phyloP scores from a whole-genome alignment of 2,797 vertebrate genomes.

The Mus caroli region DNA sequence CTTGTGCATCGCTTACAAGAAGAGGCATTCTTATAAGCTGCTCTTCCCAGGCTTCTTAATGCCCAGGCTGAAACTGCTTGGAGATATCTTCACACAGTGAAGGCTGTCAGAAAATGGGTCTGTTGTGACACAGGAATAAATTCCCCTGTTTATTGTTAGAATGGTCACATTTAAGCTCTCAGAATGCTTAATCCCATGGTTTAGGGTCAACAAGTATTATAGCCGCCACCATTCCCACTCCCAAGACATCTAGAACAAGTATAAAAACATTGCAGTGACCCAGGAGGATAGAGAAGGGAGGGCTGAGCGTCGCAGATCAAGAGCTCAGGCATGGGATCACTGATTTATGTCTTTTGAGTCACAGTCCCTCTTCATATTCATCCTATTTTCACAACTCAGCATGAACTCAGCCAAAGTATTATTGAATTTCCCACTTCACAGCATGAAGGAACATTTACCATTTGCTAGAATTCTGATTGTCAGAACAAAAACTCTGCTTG shows the following conservation, averaged over 20 bases:
- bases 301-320: slow-evolving; percentile 23
- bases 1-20: background rate
- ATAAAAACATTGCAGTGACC: slow-evolving; percentile 19
- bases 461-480: slow-evolving; percentile 80
- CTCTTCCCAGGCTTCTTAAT: background rate
- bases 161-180: slow-evolving; percentile 15
- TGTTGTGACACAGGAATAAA: background rate
- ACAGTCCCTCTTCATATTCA: slow-evolving; percentile 72
- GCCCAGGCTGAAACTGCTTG: background rate
- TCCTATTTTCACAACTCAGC: slow-evolving; percentile 82
- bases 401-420: slow-evolving; percentile 78
- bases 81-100: background rate
- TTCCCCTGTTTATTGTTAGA: background rate
- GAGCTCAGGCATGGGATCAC: slow-evolving; percentile 11
- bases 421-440: slow-evolving; percentile 84
- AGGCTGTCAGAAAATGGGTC: background rate
- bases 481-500: slow-evolving; percentile 72
- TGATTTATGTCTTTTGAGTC: slow-evolving; percentile 73
- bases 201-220: slow-evolving; percentile 3
- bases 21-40: background rate
- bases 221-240: background rate
- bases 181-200: background rate
- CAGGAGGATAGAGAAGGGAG: background rate
- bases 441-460: slow-evolving; percentile 75
- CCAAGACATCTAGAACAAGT: background rate